Percentiles rank a stretch among this genome's conserved stretches.
phyloP scores from a whole-genome alignment of 1,140 invertebrate genomes.

The Muscidifurax raptorellus region DNA sequence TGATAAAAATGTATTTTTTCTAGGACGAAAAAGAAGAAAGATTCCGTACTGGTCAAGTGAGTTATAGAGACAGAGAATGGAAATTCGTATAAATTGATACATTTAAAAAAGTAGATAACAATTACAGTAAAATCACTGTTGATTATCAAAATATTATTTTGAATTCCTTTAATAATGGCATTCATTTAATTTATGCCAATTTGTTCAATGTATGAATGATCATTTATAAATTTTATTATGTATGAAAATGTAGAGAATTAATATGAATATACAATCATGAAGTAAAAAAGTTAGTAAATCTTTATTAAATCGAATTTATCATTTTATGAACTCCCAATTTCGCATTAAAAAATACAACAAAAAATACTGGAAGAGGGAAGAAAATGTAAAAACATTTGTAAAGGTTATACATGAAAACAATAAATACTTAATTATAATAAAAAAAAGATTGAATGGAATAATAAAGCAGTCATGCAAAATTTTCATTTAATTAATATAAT shows the following conservation, averaged over 20 bases:
- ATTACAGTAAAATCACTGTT: neutral
- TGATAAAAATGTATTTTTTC: conserved; percentile 36
- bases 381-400: no score
- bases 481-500: neutral
- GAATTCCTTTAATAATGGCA: neutral
- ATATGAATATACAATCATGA: no score
- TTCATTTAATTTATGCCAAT: neutral
- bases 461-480: neutral
- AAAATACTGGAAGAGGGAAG: no score
- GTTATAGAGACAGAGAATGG: conserved; percentile 81
- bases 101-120: conserved; percentile 23
- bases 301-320: neutral
- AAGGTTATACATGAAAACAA: no score
- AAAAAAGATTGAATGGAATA: no score
- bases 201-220: neutral
- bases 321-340: no score
- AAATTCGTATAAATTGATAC: conserved; percentile 73
- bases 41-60: conserved; percentile 81
- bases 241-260: no score
- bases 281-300: no score
- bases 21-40: conserved; percentile 77
- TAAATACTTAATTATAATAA: neutral
- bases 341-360: no score
- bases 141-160: neutral
- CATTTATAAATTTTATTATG: neutral